phyloP scores from a whole-genome alignment of 2,888 invertebrate genomes.

The Parelbella ahira region DNA sequence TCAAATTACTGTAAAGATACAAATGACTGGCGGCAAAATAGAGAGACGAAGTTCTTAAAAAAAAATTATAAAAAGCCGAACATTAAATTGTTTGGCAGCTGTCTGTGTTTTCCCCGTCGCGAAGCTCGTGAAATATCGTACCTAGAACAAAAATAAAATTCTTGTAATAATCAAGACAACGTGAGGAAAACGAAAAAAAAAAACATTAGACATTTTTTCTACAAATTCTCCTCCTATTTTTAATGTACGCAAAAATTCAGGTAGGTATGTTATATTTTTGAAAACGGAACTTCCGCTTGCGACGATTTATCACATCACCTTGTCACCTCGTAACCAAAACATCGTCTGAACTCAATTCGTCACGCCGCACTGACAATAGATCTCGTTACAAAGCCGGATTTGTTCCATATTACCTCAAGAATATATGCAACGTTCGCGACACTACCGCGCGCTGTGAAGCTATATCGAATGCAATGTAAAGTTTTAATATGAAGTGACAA shows the following conservation, averaged over 20 bases:
- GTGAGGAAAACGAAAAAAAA: neutral
- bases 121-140: slow-evolving; percentile 3
- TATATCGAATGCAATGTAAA: too few species aligned
- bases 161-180: neutral
- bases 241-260: too few species aligned
- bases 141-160: slow-evolving; percentile 13
- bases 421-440: too few species aligned
- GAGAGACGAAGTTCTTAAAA: neutral
- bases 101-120: neutral
- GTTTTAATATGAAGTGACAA: too few species aligned
- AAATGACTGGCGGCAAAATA: too few species aligned
- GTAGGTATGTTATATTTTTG: slow-evolving; percentile 20
- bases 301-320: slow-evolving; percentile 34
- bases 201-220: too few species aligned
- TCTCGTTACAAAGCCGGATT: slow-evolving; percentile 15
- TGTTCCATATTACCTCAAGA: slow-evolving; percentile 15
- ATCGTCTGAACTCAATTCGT: slow-evolving; percentile 36
- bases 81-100: slow-evolving; percentile 13
- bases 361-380: slow-evolving; percentile 37
- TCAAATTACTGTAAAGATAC: too few species aligned
- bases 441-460: too few species aligned
- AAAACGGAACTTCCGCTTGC: slow-evolving; percentile 4
- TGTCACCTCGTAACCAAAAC: slow-evolving; percentile 39
- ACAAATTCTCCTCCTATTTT: too few species aligned
- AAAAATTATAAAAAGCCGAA: slow-evolving; percentile 1